These are phyloP conservation scores for Odontomachus brunneus DNA, from an alignment of 1,140 invertebrate genomes.

Conservation along the genomic window DNA sequence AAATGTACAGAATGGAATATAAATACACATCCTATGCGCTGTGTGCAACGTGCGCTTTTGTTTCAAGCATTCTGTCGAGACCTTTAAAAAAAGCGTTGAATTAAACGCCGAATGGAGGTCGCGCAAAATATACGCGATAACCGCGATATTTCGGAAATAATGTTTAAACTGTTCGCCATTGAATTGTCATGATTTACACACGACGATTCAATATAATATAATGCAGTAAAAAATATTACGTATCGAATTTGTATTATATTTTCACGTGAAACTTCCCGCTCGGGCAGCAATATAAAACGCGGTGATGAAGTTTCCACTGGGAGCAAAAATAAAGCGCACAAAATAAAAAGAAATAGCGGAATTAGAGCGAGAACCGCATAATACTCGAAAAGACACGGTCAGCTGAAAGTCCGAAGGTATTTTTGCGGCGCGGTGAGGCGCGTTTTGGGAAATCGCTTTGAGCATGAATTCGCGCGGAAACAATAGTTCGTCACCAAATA, in stretches of 20 bases:
- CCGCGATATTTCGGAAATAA: not conserved
- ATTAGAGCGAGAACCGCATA: constrained; percentile 2
- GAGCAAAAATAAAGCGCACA: not conserved
- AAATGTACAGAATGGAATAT: not conserved
- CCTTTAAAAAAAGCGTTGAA: constrained; percentile 17
- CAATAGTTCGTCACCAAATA: constrained; percentile 49
- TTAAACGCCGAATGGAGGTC: not conserved
- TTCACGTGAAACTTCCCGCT: not conserved
- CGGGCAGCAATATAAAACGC: not conserved
- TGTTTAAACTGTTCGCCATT: not conserved
- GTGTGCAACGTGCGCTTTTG: constrained; percentile 13
- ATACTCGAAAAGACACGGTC: constrained; percentile 29
- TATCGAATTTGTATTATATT: not conserved
- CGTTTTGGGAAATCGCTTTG: constrained; percentile 42
- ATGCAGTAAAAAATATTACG: not conserved
- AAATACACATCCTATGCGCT: not conserved
- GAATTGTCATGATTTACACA: not conserved
- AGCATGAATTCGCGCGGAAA: constrained; percentile 41
- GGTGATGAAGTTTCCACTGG: not conserved
- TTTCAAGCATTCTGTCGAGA: constrained; percentile 15
- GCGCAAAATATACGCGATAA: not conserved
- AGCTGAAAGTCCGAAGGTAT: constrained; percentile 38
- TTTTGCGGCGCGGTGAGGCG: constrained; percentile 20
- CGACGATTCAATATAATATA: not conserved
- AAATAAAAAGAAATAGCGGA: constrained; percentile 6